These are phyloP conservation scores for Taeniopygia guttata DNA, from an alignment of 2,797 vertebrate genomes.

Conservation along the genomic window DNA sequence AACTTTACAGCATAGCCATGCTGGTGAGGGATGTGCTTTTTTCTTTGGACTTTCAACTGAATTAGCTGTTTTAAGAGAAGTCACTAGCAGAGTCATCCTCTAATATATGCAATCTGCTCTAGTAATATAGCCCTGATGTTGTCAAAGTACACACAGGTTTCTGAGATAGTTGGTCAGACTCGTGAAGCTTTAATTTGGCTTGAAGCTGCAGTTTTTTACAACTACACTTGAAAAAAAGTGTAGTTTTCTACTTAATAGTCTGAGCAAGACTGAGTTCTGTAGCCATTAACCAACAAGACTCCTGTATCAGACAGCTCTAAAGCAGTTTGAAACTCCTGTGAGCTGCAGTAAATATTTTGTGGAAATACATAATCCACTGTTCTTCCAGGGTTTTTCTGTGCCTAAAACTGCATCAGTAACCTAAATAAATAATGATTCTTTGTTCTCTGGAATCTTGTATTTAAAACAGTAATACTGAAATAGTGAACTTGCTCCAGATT, in stretches of 20 bases:
- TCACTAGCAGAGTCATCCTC: not conserved
- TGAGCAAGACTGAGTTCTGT: not conserved
- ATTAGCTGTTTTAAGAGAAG: not conserved
- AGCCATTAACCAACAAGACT: not conserved
- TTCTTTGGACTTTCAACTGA: not conserved
- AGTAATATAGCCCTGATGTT: not conserved
- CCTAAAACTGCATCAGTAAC: not conserved
- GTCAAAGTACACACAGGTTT: not conserved
- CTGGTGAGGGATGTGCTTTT: not conserved
- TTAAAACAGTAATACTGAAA: not conserved
- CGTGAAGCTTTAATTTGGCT: not conserved
- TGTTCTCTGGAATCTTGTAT: not conserved
- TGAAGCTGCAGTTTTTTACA: not conserved
- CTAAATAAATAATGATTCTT: not conserved
- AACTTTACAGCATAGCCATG: not conserved
- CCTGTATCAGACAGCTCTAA: not conserved
- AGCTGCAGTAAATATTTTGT: not conserved
- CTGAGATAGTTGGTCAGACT: not conserved
- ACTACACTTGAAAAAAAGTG: not conserved
- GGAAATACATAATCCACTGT: not conserved
- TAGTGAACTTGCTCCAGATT: not conserved
- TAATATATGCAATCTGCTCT: not conserved
- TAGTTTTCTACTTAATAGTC: not conserved
- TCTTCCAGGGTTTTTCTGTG: not conserved
- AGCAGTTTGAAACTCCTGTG: not conserved